Evolutionary conservation across 2,888 invertebrate species (phyloP), one percentile per base, ranked within the genome.

Genomic region (Agrypnus murinus): DNA sequence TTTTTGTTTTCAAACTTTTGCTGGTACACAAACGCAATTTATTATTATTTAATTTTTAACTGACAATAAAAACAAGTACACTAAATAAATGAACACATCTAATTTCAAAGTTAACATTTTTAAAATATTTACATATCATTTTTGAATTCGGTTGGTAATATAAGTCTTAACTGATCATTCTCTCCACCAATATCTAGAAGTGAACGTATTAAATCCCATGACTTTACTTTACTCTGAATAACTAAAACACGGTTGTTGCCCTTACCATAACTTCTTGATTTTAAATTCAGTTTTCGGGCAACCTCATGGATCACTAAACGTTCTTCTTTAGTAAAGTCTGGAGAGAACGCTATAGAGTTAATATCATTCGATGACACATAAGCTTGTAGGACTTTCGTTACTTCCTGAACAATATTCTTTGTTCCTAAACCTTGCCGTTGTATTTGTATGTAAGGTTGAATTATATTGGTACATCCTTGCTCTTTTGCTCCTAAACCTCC

Each of bases 401-500:
- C 40, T 64, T 69, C 69, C 7, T 65, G 46, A 9, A 59, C 32
- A 12, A 64, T 65, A 46, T 64, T 50, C 8, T 48, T 38, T 10
- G 19, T 65, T 12, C 72, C 72, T 1, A 72, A 65, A 6, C 72
- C 72, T 59, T 63, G 66, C 4, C 66, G 59, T 4, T 72, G 38
- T 19, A 69, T 63, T 25, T 72, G 69, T 9, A 60, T 34, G 17
- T 45, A 34, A 12, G 69, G 50, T 31, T 69, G n/a, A 36, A 69
- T 32, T 10, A 72, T 45, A 15, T 68, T 53, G 0, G 55, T 63
- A 1, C 25, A 14, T 10, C 72, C 72, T 53, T 72, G 66, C 50
- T 48, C 72, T 57, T 66, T 10, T 6, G 63, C 45, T 3, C 72
- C 72, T 38, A 72, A 45, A 10, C 72, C 72, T n/a, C 65, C 62